Evolutionary conservation across 35 echinoderm and acorn worm species (phyloP).

Genomic region (Eucidaris tribuloides): DNA sequence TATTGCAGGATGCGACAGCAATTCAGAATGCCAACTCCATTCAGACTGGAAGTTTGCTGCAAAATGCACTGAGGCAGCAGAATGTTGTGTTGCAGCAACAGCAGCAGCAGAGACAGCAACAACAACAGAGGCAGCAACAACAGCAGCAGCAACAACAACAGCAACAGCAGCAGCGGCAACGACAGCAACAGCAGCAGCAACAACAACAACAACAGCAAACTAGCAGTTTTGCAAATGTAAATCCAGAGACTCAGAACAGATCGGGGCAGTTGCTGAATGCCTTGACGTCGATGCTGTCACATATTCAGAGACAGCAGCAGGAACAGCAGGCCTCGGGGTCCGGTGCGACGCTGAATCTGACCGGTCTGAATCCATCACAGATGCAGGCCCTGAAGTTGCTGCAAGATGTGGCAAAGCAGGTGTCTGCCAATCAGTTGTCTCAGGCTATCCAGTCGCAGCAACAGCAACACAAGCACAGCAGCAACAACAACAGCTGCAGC

Average conservation of each 20-base stretch:
- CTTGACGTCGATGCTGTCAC: neutral
- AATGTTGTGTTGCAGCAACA: constrained; percentile 24
- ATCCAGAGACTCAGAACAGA: constrained; percentile 8
- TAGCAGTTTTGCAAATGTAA: neutral
- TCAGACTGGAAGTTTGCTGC: neutral
- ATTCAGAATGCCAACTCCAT: neutral
- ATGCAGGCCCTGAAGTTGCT: constrained; percentile 60
- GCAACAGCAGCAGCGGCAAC: constrained; percentile 33
- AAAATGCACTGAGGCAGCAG: neutral
- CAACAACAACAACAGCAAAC: neutral
- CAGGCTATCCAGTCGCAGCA: constrained; percentile 29
- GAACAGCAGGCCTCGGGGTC: neutral
- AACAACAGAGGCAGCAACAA: constrained; percentile 30
- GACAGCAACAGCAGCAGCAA: constrained; percentile 9
- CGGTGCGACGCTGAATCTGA: neutral
- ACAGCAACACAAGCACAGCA: neutral
- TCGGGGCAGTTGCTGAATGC: constrained; percentile 8
- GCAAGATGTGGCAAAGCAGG: constrained; percentile 63
- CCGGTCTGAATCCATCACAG: constrained; percentile 7
- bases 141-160: neutral
- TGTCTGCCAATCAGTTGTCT: constrained; percentile 42
- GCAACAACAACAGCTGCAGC: neutral
- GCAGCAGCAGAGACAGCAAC: constrained; percentile 46
- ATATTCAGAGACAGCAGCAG: constrained; percentile 13
- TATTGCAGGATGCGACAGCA: neutral